A percentile compares a stretch with the other conserved stretches of the same genome.
These are phyloP conservation scores for Drosophila recens DNA, from an alignment of 2,888 invertebrate species.

Conservation along the genomic window DNA sequence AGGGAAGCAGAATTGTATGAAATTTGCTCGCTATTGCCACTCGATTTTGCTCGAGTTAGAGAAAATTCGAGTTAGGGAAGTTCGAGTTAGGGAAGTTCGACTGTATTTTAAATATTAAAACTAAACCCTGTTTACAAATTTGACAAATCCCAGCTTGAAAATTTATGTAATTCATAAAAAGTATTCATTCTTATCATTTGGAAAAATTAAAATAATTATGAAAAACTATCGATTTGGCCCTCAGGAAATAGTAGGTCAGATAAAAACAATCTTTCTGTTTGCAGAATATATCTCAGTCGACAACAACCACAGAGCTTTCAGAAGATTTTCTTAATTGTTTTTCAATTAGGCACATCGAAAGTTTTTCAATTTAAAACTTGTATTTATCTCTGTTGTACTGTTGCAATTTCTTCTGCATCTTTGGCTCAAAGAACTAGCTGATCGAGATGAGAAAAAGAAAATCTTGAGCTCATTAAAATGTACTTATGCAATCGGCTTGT, in stretches of 20 bases:
- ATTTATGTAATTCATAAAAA: background rate
- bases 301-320: background rate
- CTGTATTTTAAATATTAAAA: too few species aligned
- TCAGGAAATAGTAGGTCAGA: too few species aligned
- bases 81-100: too few species aligned
- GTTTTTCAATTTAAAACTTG: conserved; percentile 40
- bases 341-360: conserved; percentile 45
- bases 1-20: too few species aligned
- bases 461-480: conserved; percentile 27
- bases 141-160: background rate
- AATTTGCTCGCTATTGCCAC: too few species aligned
- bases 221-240: too few species aligned
- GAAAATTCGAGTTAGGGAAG: too few species aligned
- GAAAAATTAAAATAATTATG: background rate
- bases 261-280: background rate
- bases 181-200: background rate
- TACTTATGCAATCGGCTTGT: conserved; percentile 41
- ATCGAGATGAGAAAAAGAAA: conserved; percentile 1
- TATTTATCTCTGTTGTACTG: conserved; percentile 1
- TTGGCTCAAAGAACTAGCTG: background rate
- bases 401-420: background rate
- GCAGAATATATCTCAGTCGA: conserved; percentile 3
- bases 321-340: conserved; percentile 38
- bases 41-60: too few species aligned
- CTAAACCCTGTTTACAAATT: too few species aligned